Percentiles rank a stretch among this genome's conserved stretches.
Conservation (phyloP, 1,140 invertebrate genomes). For the Diabrotica virgifera region DNA sequence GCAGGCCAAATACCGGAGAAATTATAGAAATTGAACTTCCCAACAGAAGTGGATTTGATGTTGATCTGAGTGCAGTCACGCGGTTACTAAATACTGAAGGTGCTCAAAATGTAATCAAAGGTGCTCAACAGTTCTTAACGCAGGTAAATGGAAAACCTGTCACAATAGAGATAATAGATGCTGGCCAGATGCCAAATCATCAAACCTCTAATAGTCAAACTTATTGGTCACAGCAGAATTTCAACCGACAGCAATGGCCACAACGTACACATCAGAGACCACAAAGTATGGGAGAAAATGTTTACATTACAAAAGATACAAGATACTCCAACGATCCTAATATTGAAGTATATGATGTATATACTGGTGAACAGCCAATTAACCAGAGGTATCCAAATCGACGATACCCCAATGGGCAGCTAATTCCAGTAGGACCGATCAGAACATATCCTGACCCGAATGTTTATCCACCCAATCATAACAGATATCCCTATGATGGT, state of each 20-base stretch:
- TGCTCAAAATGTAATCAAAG: not conserved
- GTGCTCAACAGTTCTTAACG: not conserved
- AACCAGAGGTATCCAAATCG: no score
- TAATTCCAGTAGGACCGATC: no score
- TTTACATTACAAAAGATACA: not conserved
- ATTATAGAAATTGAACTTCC: no score
- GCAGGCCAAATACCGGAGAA: no score
- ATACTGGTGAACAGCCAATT: not conserved
- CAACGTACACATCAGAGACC: not conserved
- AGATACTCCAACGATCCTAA: not conserved
- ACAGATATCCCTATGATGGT: no score
- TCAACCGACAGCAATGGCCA: not conserved
- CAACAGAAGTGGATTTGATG: no score
- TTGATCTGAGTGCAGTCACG: no score
- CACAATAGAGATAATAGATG: not conserved
- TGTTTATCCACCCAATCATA: no score
- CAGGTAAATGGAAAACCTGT: not conserved
- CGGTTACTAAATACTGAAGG: no score
- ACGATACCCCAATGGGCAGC: no score
- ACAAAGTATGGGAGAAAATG: not conserved
- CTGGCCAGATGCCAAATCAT: not conserved
- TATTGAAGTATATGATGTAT: not conserved
- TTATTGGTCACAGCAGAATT: not conserved
- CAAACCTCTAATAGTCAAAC: not conserved
- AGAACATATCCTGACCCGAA: no score